Evolutionary conservation across 2,797 vertebrate genomes (phyloP), one percentile per base, ranked within the genome.

Genomic region (Pachyuromys duprasi): DNA sequence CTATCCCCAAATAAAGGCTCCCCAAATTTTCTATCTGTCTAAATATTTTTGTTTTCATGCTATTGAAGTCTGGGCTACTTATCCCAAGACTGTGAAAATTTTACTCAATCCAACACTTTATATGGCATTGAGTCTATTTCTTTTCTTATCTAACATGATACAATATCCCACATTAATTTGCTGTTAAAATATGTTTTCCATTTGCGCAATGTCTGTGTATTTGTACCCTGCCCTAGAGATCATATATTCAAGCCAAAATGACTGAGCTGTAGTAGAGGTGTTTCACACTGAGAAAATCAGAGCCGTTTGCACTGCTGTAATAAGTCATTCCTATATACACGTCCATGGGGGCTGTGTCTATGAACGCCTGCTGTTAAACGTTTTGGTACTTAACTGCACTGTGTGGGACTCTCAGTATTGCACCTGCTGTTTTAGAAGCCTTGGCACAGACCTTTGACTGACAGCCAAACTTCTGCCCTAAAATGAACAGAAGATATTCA

Each of bases 381-480:
- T 65, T 90, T 94, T 87, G 6, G 2, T 81, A 62, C 67, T 90
- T 95, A 89, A 90, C 55, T 81, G 39, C 17, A 76, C 5, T 45
- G 65, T 78, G 26, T 63, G 70, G 18, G 11, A 13, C 20, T 69
- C 26, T 62, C 83, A 76, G 11, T 45, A 65, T 63, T 49, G n/a
- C 1, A 31, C 22, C 74, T 97, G 93, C 93, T 93, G 69, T 86
- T 96, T 90, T 74, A 88, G 62, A 96, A 81, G 93, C 11, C 57
- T 86, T 79, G 53, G 76, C 26, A 62, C 15, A 92, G n/a, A 65
- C 22, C 53, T 97, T 89, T 94, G 94, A 96, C 28, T 92, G 72
- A 93, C 87, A 75, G 86, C 24, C 53, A 36, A 57, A 91, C 81
- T 95, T 82, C 62, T 33, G 42, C 53, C 84, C 65, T 80, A 86